A percentile compares a stretch with the other conserved stretches of the same genome.
phyloP scores from a whole-genome alignment of 2,113 vertebrate species.

The Chlamydotis undulata region DNA sequence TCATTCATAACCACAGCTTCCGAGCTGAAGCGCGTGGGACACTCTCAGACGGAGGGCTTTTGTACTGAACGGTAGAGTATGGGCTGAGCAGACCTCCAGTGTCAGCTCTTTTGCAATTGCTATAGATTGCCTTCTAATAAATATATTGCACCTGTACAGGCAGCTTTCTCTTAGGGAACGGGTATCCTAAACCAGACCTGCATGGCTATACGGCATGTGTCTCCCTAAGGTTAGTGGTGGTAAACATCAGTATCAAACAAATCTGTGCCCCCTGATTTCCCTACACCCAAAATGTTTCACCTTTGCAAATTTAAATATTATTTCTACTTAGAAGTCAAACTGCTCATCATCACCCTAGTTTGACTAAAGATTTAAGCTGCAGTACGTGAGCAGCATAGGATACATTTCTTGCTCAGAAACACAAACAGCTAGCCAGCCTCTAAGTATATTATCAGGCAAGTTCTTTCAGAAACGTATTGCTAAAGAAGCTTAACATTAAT shows the following conservation, averaged over 20 bases:
- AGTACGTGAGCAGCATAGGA: conserved; percentile 88
- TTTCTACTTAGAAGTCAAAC: conserved; percentile 79
- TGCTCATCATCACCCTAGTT: conserved; percentile 88
- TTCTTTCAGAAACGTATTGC: conserved; percentile 99
- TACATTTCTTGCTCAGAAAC: conserved; percentile 84
- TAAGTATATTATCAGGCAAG: conserved; percentile 98
- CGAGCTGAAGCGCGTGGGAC: rapidly evolving
- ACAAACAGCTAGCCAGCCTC: conserved; percentile 94
- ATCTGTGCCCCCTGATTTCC: background rate
- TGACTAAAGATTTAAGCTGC: conserved; percentile 93
- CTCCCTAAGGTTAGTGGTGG: conserved; percentile 10
- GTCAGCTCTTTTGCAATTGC: background rate
- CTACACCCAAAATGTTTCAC: conserved; percentile 45
- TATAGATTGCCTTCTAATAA: background rate
- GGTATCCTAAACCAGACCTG: background rate
- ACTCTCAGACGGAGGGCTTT: background rate
- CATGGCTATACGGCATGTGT: background rate
- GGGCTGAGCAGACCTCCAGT: background rate
- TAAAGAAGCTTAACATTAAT: conserved; percentile 99
- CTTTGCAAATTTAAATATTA: conserved; percentile 73
- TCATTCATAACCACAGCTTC: background rate
- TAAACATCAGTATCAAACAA: background rate
- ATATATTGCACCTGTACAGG: background rate
- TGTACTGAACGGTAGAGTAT: background rate
- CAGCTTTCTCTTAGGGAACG: background rate